Evolutionary conservation across 2,797 vertebrate genomes (phyloP).

Genomic region (Melanotaenia maccullochi): DNA sequence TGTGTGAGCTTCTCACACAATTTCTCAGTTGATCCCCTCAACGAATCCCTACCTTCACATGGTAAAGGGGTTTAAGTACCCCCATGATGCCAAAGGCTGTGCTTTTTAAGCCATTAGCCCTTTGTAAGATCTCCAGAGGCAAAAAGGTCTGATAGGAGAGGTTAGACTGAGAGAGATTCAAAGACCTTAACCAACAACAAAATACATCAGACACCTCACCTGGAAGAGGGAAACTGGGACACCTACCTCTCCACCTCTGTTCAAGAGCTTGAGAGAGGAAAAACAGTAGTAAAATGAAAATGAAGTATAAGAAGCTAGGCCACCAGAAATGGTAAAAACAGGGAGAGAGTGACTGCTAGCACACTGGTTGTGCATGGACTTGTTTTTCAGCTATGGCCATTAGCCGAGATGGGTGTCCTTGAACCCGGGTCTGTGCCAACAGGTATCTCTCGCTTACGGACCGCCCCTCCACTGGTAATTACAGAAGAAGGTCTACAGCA

Average conservation of each 20-base stretch:
- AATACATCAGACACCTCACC: no score
- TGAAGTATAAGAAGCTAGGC: background rate
- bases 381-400: slow-evolving; percentile 51
- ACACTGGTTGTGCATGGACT: slow-evolving; percentile 14
- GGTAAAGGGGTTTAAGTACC: no score
- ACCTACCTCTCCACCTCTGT: no score
- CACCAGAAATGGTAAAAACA: slow-evolving; percentile 1
- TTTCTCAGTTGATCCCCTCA: no score
- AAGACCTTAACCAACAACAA: background rate
- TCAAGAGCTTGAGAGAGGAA: background rate
- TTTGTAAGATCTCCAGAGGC: no score
- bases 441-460: slow-evolving; percentile 69
- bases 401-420: slow-evolving; percentile 72
- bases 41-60: no score
- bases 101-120: no score
- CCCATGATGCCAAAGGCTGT: no score
- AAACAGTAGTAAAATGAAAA: background rate
- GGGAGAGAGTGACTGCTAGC: slow-evolving; percentile 24
- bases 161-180: no score
- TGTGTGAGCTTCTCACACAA: no score
- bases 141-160: no score
- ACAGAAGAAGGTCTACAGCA: slow-evolving; percentile 72
- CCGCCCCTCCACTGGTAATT: slow-evolving; percentile 74
- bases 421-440: slow-evolving; percentile 66
- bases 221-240: no score